Evolutionary conservation across 2,797 vertebrate genomes (phyloP).

Genomic region (Amniataba percoides): DNA sequence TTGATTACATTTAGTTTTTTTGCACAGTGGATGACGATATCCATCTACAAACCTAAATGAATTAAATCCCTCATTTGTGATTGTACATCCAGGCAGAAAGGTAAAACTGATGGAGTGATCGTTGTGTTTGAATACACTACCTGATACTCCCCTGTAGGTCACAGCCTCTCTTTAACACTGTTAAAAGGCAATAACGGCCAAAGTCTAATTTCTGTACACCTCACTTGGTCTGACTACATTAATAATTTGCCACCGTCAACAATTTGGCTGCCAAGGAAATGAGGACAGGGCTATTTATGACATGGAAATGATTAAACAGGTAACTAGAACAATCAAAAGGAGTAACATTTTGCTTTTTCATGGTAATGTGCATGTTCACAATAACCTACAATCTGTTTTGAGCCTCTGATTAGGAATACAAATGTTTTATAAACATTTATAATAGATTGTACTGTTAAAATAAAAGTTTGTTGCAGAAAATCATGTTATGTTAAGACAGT

Average conservation of each 20-base stretch:
- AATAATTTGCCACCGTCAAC: neutral
- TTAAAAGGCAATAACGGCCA: slow-evolving; percentile 46
- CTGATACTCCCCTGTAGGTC: neutral
- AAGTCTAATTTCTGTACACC: slow-evolving; percentile 32
- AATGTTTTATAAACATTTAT: too few relatives aligned
- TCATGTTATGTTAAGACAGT: too few relatives aligned
- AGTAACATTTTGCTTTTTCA: too few relatives aligned
- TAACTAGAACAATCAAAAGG: neutral
- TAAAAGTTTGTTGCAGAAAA: too few relatives aligned
- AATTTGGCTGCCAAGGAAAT: slow-evolving; percentile 3
- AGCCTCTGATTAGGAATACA: neutral
- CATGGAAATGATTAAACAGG: neutral
- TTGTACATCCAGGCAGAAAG: neutral
- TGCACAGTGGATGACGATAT: too few relatives aligned
- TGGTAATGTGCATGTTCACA: neutral
- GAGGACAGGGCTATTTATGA: neutral
- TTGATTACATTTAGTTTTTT: neutral
- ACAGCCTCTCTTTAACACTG: slow-evolving; percentile 6
- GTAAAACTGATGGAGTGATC: neutral
- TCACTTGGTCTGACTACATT: neutral
- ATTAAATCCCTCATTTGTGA: neutral
- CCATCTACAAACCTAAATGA: neutral
- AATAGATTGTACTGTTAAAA: neutral
- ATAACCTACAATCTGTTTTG: neutral
- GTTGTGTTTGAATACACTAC: neutral